Conservation (phyloP, 2,113 vertebrate genomes). For the Sinocyclocheilus anophthalmus region DNA sequence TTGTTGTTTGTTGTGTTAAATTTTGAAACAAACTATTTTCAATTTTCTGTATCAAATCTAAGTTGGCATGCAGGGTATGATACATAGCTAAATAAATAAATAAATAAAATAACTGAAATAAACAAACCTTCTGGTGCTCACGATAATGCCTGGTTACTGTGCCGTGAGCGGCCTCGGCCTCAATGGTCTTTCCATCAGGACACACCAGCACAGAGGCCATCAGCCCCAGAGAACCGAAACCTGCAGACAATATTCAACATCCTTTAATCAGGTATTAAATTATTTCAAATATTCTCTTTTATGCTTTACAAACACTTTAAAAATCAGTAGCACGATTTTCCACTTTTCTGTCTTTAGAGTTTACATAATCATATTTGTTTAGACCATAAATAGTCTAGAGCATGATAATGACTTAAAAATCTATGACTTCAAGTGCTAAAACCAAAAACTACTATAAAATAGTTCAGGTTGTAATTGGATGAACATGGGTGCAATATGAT, state of each 20-base stretch:
- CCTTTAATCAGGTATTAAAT: background rate
- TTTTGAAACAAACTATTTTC: no score
- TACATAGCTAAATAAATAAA: background rate
- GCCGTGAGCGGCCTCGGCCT: slow-evolving; percentile 94
- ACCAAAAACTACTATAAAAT: background rate
- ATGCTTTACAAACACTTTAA: no score
- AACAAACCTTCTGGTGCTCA: slow-evolving; percentile 94
- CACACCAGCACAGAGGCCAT: slow-evolving; percentile 97
- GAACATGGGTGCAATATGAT: background rate
- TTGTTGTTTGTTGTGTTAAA: no score
- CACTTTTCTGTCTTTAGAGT: no score
- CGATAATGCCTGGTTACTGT: slow-evolving; percentile 96
- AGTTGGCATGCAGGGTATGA: background rate
- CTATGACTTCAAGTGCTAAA: background rate
- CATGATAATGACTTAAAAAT: no score
- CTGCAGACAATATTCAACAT: slow-evolving; percentile 64
- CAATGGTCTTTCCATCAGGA: slow-evolving; percentile 96
- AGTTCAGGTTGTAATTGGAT: background rate
- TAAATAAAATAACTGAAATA: background rate
- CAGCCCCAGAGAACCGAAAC: slow-evolving; percentile 93
- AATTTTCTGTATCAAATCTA: background rate
- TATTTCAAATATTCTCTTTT: background rate
- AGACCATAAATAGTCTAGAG: background rate
- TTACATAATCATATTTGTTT: background rate
- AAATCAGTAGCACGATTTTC: no score